These are phyloP conservation scores for Norana najaformis DNA, from an alignment of 2,888 invertebrate genomes.

Conservation along the genomic window DNA sequence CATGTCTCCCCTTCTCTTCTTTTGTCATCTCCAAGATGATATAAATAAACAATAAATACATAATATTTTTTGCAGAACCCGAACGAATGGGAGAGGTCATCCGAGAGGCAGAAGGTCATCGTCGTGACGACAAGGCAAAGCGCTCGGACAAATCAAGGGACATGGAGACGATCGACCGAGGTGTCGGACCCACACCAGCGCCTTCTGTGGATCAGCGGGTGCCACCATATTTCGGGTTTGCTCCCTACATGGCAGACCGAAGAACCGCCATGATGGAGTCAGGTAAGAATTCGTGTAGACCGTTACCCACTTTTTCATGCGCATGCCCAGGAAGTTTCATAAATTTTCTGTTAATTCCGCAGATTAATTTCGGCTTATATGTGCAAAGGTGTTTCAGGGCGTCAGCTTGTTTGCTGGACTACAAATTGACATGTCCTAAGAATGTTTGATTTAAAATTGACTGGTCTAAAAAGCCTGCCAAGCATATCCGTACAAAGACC, in stretches of 20 bases:
- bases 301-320: too few species aligned
- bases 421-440: not conserved
- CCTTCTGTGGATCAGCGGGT: constrained; percentile 49
- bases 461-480: not conserved
- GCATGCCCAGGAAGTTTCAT: not conserved
- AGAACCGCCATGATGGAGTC: constrained; percentile 24
- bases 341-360: not conserved
- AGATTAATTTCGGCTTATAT: not conserved
- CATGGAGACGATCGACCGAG: constrained; percentile 58
- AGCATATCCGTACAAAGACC: not conserved
- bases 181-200: constrained; percentile 59
- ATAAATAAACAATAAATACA: not conserved
- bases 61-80: not conserved
- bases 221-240: constrained; percentile 46
- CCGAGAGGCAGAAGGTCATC: not conserved
- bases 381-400: not conserved
- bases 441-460: not conserved
- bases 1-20: too few species aligned
- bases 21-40: too few species aligned
- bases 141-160: not conserved
- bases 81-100: not conserved
- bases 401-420: not conserved
- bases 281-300: not conserved
- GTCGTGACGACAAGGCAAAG: constrained; percentile 16
- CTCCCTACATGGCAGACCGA: constrained; percentile 40